These are phyloP conservation scores for Himalopsyche japonica DNA, from an alignment of 2,888 invertebrate species.

Conservation along the genomic window DNA sequence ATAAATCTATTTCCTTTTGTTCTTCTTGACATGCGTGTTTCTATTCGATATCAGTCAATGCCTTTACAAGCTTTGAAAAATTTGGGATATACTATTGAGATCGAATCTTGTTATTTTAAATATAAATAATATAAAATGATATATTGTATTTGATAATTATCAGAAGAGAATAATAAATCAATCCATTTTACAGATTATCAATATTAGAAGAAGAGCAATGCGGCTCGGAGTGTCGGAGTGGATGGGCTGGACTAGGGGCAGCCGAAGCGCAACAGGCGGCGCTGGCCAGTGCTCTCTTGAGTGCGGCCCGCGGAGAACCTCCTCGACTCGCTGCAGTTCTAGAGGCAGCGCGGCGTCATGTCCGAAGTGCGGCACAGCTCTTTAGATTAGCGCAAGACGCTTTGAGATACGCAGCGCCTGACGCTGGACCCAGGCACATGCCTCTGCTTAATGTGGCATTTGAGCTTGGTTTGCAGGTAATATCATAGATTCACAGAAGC, in stretches of 20 bases:
- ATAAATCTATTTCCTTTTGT: too few relatives aligned
- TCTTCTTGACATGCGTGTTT: too few relatives aligned
- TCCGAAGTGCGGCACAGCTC: constrained; percentile 81
- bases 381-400: constrained; percentile 86
- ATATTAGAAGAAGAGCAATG: constrained; percentile 69
- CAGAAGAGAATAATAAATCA: not conserved
- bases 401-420: constrained; percentile 77
- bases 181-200: constrained; percentile 60
- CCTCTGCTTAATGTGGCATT: constrained; percentile 79
- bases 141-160: not conserved
- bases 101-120: too few relatives aligned
- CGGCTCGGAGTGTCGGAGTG: constrained; percentile 60
- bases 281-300: constrained; percentile 75
- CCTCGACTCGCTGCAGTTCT: constrained; percentile 72
- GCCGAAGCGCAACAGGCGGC: constrained; percentile 82
- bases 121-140: too few relatives aligned
- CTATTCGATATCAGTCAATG: too few relatives aligned
- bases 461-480: constrained; percentile 76
- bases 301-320: constrained; percentile 67
- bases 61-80: too few relatives aligned
- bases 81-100: too few relatives aligned
- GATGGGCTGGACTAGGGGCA: constrained; percentile 81
- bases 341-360: constrained; percentile 78
- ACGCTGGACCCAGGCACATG: constrained; percentile 73
- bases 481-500: not conserved